phyloP scores from a whole-genome alignment of 1,140 invertebrate genomes.

The Bombyx mandarina region DNA sequence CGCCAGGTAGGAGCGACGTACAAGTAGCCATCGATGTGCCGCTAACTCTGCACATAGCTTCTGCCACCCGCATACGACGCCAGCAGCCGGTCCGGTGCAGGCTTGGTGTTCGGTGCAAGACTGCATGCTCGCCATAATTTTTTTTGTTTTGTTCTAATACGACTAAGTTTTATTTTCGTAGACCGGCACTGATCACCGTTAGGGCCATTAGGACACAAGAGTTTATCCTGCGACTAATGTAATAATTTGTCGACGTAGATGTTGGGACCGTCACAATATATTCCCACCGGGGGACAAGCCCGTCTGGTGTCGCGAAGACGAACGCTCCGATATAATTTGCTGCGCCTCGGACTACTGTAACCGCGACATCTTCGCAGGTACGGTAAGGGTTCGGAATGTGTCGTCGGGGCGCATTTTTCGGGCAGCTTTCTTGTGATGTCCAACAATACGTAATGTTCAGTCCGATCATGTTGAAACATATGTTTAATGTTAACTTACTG shows the following conservation, averaged over 20 bases:
- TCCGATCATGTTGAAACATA: slow-evolving; percentile 14
- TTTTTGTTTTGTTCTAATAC: slow-evolving; percentile 46
- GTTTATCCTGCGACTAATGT: slow-evolving; percentile 28
- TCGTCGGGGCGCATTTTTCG: slow-evolving; percentile 35
- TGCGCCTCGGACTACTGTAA: slow-evolving; percentile 76
- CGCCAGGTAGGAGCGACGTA: slow-evolving; percentile 66
- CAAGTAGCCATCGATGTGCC: slow-evolving; percentile 40
- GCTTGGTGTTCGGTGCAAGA: slow-evolving; percentile 39
- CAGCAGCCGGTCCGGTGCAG: slow-evolving; percentile 14
- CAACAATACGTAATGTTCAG: slow-evolving; percentile 29
- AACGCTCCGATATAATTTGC: slow-evolving; percentile 73
- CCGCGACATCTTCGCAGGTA: slow-evolving; percentile 61
- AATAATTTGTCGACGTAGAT: slow-evolving; percentile 67
- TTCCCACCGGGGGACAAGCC: slow-evolving; percentile 74
- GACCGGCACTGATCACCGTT: slow-evolving; percentile 61
- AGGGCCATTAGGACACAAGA: slow-evolving; percentile 6
- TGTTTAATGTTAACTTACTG: slow-evolving; percentile 7
- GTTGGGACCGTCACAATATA: slow-evolving; percentile 66
- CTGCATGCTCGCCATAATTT: slow-evolving; percentile 42
- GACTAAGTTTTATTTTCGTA: slow-evolving; percentile 49
- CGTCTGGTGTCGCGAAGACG: slow-evolving; percentile 73
- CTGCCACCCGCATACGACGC: slow-evolving; percentile 13
- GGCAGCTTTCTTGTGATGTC: slow-evolving; percentile 60
- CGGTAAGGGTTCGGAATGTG: slow-evolving; percentile 41
- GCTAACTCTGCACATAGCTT: slow-evolving; percentile 43